Base-by-base conservation (phyloP, 2,113 vertebrate species). In the Dipodomys ordii region DNA sequence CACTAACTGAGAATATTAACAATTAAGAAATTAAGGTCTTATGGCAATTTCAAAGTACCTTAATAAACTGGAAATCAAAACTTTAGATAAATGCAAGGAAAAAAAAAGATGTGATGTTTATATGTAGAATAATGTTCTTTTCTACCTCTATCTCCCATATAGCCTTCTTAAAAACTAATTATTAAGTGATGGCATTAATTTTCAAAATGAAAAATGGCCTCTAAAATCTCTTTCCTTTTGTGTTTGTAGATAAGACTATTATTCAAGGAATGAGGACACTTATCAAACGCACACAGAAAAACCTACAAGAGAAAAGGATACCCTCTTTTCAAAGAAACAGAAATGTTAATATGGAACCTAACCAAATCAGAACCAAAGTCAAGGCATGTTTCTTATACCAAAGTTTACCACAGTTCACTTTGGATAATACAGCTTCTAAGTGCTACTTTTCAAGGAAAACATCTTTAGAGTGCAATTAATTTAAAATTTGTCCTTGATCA, bases 361-460 rank as follows among this genome's bases (percentile, higher is more conserved):
- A 90, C 67, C 53, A 83, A 30, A 78, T 86, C 10, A 71, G 27
- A 88, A 82, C 16, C 25, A 86, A 91, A 91, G 80, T 85, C 64
- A 97, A 95, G 93, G 71, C 16, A 92, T 79, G 39, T 62, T 78
- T 84, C 62, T 73, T 49, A 67, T 23, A 90, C 35, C 88, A 90
- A 90, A 94, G 87, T 87, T 60, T 94, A 96, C 7, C 32, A 93
- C 1, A 94, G 28, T 87, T 13, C 4, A 71, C 13, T 72, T 13
- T 88, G 67, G 27, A 76, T 67, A 92, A 83, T 9, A 64, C 73
- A 93, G 81, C 64, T 92, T 67, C 3, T 57, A 86, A 23, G 12
- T 65, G 35, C 71, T 49, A 92, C 68, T 64, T 88, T 90, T 67
- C 49, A 93, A 30, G 62, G 39, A 22, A 91, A 93, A 78, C n/a